phyloP scores from a whole-genome alignment of 2,113 vertebrate genomes.

The Gadus macrocephalus region DNA sequence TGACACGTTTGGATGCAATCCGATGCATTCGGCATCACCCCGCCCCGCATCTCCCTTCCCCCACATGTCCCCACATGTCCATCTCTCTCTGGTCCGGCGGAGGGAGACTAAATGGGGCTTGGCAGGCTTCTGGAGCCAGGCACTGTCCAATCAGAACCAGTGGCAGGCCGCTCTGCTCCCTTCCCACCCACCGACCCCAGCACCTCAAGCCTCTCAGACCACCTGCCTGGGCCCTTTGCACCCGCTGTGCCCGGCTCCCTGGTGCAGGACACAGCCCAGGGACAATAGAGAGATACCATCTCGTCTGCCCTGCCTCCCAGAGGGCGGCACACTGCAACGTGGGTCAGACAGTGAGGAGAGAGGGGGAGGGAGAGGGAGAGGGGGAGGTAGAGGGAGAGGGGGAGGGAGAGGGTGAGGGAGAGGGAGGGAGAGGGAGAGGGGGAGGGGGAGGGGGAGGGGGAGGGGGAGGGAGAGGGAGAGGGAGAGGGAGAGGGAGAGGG shows the following conservation, averaged over 20 bases:
- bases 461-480: constrained; percentile 7
- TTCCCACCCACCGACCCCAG: not conserved
- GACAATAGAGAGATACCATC: constrained; percentile 62
- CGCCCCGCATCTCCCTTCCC: too few relatives aligned
- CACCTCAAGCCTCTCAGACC: not conserved
- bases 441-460: constrained; percentile 35
- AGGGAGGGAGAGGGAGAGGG: constrained; percentile 12
- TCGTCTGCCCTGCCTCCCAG: constrained; percentile 6
- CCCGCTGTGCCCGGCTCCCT: constrained; percentile 10
- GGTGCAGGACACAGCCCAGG: constrained; percentile 42
- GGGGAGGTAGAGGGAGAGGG: not conserved
- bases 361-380: too few relatives aligned
- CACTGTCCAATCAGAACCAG: not conserved
- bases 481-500: constrained; percentile 6
- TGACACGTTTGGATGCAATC: too few relatives aligned
- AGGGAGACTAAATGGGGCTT: constrained; percentile 18
- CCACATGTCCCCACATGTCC: not conserved
- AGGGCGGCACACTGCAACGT: too few relatives aligned
- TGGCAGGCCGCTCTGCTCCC: not conserved
- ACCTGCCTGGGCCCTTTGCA: not conserved
- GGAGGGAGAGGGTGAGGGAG: not conserved
- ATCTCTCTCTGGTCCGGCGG: constrained; percentile 17
- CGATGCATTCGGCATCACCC: too few relatives aligned
- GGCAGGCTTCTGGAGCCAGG: not conserved
- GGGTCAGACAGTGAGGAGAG: too few relatives aligned